Evolutionary conservation across 2,113 vertebrate genomes (phyloP).

Genomic region (Piprites chloris): DNA sequence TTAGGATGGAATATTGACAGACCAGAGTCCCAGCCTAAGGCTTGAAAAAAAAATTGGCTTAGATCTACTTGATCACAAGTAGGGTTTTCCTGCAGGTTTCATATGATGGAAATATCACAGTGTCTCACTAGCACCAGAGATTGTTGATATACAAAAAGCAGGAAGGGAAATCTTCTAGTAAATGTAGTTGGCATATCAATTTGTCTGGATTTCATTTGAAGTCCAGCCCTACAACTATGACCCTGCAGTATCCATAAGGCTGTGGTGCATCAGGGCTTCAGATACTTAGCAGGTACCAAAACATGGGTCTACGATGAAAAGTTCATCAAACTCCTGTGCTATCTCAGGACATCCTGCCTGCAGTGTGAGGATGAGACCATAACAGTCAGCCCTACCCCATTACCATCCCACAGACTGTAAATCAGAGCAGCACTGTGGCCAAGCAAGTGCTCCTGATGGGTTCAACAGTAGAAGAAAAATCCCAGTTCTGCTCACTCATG

Average conservation of each 20-base stretch:
- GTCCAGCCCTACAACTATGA: neutral
- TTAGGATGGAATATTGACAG: neutral
- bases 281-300: neutral
- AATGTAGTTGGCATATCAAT: neutral
- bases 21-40: neutral
- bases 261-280: neutral
- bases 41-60: neutral
- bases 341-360: neutral
- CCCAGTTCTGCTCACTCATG: neutral
- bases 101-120: neutral
- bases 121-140: neutral
- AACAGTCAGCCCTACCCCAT: neutral
- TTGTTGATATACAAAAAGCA: neutral
- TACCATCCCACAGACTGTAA: neutral
- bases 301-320: neutral
- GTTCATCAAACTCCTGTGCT: neutral
- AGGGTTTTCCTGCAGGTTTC: neutral
- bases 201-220: neutral
- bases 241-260: neutral
- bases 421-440: neutral
- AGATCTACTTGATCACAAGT: neutral
- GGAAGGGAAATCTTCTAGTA: neutral
- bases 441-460: neutral
- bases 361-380: neutral
- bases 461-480: neutral